Evolutionary conservation across 30 jellyfish, hydroid and myxozoan species (phyloP), one percentile per base, ranked within the genome.

Genomic region (Morbakka virulenta): DNA sequence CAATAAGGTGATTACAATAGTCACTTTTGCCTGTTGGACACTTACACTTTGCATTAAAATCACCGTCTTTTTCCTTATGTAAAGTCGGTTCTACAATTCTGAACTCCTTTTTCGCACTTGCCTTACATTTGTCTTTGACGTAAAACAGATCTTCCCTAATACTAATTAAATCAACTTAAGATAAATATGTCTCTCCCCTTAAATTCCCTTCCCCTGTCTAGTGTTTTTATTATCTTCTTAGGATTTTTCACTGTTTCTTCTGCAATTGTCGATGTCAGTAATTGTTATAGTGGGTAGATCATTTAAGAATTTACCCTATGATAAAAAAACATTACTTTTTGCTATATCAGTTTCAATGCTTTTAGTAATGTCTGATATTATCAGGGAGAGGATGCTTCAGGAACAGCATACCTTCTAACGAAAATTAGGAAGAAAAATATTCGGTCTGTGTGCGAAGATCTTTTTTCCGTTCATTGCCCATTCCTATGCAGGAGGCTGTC

Each of bases 1-100:
- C 93, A 88, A 81, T 69, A n/a, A 81, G 83, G 81, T 71, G 93
- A 89, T 81, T 69, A 77, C 95, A 72, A 50, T 83, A 83, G 14
- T 76, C 85, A 47, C 77, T 51, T 28, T 68, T 29, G 30, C 93
- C 89, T 34, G 93, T 89, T 25, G 91, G 88, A 61, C 79, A 72
- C 23, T 57, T 27, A 52, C 85, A 77, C 52, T 28, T 20, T 71
- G 32, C 27, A 22, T 22, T 22, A 30, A 68, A 33, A 68, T 31
- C 80, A 2, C 25, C 51, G 74, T 52, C 74, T n/a, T 73, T 35
- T 49, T 72, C 74, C 77, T 30, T 73, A 61, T 72, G 29, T 20
- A 72, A 28, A 49, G 74, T n/a, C 25, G 50, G 75, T 36, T 72
- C 50, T 25, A 49, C 62, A 32, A 23, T 2, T n/a, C 48, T 25